Evolutionary conservation across 2,113 vertebrate species (phyloP).

Genomic region (Phyllopteryx taeniolatus): DNA sequence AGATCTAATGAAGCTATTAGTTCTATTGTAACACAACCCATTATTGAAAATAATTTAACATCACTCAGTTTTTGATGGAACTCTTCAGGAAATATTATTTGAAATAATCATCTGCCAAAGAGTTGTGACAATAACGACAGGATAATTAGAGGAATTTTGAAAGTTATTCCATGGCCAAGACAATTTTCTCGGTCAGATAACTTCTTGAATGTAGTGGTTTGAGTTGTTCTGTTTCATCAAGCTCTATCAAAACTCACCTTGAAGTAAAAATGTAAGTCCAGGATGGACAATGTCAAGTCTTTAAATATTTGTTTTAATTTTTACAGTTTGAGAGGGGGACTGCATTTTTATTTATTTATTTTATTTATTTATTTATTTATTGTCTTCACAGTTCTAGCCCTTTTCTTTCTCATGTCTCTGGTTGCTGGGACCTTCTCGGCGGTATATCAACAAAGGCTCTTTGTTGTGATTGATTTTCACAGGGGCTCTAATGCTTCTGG

Average conservation of each 20-base stretch:
- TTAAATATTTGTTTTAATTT: conserved; percentile 20
- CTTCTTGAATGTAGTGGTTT: too few species aligned
- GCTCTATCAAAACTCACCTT: conserved; percentile 54
- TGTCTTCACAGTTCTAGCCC: conserved; percentile 36
- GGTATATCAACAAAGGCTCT: conserved; percentile 57
- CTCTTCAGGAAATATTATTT: too few species aligned
- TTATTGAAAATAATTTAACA: too few species aligned
- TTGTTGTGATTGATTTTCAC: conserved; percentile 60
- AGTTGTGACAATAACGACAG: too few species aligned
- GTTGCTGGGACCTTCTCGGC: conserved; percentile 34
- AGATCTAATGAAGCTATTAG: too few species aligned
- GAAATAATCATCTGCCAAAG: too few species aligned
- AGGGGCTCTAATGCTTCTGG: conserved; percentile 45
- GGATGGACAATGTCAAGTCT: conserved; percentile 42
- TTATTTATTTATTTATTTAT: conserved; percentile 7
- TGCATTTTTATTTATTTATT: conserved; percentile 13
- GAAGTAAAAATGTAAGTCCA: conserved; percentile 46
- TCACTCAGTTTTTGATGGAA: too few species aligned
- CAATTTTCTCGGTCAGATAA: too few species aligned
- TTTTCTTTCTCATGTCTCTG: conserved; percentile 35
- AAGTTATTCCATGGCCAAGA: too few species aligned
- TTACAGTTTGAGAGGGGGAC: conserved; percentile 16
- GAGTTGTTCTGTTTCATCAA: conserved; percentile 27
- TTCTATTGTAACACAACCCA: too few species aligned
- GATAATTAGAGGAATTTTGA: too few species aligned